Conservation (phyloP, 1,140 invertebrate genomes). For the Vanessa atalanta region DNA sequence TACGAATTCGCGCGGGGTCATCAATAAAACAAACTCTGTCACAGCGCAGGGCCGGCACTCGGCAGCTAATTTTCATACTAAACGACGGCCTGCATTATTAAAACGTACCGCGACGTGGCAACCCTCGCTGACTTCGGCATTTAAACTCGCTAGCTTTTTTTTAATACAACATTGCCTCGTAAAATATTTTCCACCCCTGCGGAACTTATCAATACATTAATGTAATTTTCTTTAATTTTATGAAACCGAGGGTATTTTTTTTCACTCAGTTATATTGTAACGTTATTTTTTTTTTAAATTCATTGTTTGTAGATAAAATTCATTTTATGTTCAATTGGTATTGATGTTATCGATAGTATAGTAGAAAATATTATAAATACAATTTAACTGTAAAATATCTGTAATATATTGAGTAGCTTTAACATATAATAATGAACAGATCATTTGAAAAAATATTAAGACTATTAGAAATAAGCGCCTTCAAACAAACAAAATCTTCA, state of each 20-base stretch:
- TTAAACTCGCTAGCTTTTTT: constrained; percentile 58
- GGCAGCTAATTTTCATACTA: constrained; percentile 77
- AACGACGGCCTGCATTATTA: constrained; percentile 77
- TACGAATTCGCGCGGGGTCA: constrained; percentile 32
- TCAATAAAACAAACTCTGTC: constrained; percentile 62
- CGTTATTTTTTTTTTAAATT: constrained; percentile 10
- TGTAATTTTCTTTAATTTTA: constrained; percentile 36
- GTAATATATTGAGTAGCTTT: too few relatives aligned
- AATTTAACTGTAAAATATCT: too few relatives aligned
- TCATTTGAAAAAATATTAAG: too few relatives aligned
- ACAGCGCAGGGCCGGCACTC: constrained; percentile 46
- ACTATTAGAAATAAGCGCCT: too few relatives aligned
- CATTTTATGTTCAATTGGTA: too few relatives aligned
- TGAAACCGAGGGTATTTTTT: constrained; percentile 10
- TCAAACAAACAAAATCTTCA: too few relatives aligned
- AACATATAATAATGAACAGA: too few relatives aligned
- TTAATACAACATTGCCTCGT: constrained; percentile 44
- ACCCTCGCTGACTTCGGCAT: constrained; percentile 55
- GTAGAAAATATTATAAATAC: too few relatives aligned
- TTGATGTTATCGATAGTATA: too few relatives aligned
- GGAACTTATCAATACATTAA: constrained; percentile 45
- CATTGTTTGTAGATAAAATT: too few relatives aligned
- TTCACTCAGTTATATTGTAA: constrained; percentile 16
- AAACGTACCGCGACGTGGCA: constrained; percentile 69
- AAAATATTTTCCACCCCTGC: constrained; percentile 32